Evolutionary conservation across 2,888 invertebrate species (phyloP), one percentile per base, ranked within the genome.

Genomic region (Perdita meconis): DNA sequence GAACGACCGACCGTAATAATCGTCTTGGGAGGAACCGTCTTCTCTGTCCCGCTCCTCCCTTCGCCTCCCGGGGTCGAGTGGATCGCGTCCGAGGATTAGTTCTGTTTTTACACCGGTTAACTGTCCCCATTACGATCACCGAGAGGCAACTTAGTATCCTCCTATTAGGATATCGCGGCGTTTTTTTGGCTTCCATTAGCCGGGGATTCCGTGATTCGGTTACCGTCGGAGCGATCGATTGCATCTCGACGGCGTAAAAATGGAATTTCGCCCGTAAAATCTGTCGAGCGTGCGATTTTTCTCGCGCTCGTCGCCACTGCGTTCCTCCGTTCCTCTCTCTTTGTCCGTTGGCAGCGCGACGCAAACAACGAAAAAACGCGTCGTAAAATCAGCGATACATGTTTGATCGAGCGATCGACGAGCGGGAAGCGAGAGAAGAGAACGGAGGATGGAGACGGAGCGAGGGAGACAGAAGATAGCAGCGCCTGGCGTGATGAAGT

Each of bases 401-500:
- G 89, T 88, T 89, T 85, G 87, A 89, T 88, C 84, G 77, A 65
- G 74, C 77, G 78, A 82, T 74, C 67, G 63, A 61, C 26, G 70
- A 36, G 70, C 30, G 59, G 44, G 24, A 16, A 72, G 26, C 36
- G 24, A 64, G 24, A 16, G 55, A 53, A 30, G 30, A 30, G 30
- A 30, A 30, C 2, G 30, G 30, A 30, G 30, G 6, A 26, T 60
- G 56, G 8, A 51, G 59, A 50, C 50, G 53, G 67, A 80, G 71
- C 73, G 50, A n/a, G n/a, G n/a, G n/a, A n/a, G n/a, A n/a, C n/a
- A n/a, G n/a, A n/a, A n/a, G n/a, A n/a, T n/a, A n/a, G n/a, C n/a
- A n/a, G n/a, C n/a, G n/a, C n/a, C n/a, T n/a, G n/a, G n/a, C n/a
- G 80, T 81, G 86, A 84, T 83, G 80, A 84, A 88, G 87, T 80